Evolutionary conservation across 2,797 vertebrate species (phyloP), one percentile per base, ranked within the genome.

Genomic region (Sebastes cheni): DNA sequence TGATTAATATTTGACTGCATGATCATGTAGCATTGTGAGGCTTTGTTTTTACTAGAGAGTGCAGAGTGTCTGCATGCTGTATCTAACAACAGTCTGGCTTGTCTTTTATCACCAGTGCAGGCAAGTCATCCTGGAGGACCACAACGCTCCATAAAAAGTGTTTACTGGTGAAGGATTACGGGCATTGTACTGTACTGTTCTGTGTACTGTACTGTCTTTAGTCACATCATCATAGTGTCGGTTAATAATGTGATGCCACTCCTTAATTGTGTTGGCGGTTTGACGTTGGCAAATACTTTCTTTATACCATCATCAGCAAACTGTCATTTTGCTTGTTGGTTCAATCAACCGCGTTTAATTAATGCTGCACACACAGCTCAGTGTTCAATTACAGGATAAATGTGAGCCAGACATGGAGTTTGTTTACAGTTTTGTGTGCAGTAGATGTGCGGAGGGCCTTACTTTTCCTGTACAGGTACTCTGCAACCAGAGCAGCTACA

Each of bases 381-480:
- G 34, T 62, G 30, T 55, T 39, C 2, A 11, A 1, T 56, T 55
- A 64, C 46, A 46, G 11, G 39, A 23, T 6, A 29, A 1, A 5
- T 25, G 1, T 50, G 20, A n/a, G 22, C 14, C 23, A 50, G 6
- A 50, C 8, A 36, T 14, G 2, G 6, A 25, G 25, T 13, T 23
- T 9, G 36, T 39, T n/a, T 20, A 46, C 55, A 36, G 69, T 67
- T 61, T 30, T n/a, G 30, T 42, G 55, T 46, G 18, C 22, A 42
- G 56, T 52, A 12, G 13, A 18, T 22, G 50, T 14, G 22, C 2
- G 8, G 3, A 29, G 23, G 12, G 20, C 13, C 98, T 97, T 97
- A 99, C 99, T 99, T 96, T 98, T 99, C 80, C 97, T 95, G 95
- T 98, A 92, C 72, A 99, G 95, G 92, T 99, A 99, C 88, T 99